phyloP scores from a whole-genome alignment of 1,140 invertebrate genomes.

The Drosophila arawakana region DNA sequence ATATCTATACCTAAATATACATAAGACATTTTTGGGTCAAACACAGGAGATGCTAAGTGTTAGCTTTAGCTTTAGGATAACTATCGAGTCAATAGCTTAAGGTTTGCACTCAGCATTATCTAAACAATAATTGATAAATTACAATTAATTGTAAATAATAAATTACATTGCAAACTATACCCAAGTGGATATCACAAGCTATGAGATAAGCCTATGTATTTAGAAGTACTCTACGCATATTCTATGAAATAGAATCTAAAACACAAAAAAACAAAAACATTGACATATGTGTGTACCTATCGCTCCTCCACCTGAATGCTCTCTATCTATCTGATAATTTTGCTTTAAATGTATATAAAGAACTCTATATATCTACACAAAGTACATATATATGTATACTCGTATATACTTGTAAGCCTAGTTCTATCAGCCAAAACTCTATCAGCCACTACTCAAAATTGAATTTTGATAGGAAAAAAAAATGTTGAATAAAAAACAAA shows the following conservation, averaged over 20 bases:
- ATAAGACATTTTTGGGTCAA: conserved; percentile 50
- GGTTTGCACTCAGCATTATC: conserved; percentile 29
- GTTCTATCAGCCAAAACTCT: conserved; percentile 46
- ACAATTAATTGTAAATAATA: conserved; percentile 38
- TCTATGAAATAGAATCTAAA: conserved; percentile 72
- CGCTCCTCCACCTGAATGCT: conserved; percentile 80
- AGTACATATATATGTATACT: conserved; percentile 32
- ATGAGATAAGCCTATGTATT: conserved; percentile 12
- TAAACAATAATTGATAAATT: background rate
- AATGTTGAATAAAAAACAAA: conserved; percentile 8
- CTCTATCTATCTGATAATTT: conserved; percentile 58
- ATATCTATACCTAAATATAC: conserved; percentile 5
- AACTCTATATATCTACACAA: conserved; percentile 29
- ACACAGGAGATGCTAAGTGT: conserved; percentile 57
- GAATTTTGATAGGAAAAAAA: conserved; percentile 55
- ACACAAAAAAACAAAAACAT: conserved; percentile 40
- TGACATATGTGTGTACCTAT: conserved; percentile 81
- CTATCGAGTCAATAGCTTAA: conserved; percentile 59
- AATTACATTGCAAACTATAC: conserved; percentile 18
- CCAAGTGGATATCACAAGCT: conserved; percentile 26
- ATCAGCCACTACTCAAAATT: conserved; percentile 60
- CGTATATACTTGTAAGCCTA: conserved; percentile 38
- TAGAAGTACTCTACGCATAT: conserved; percentile 38
- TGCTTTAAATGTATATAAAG: conserved; percentile 63
- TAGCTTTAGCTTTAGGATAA: conserved; percentile 45